A percentile compares a stretch with the other conserved stretches of the same genome.
phyloP scores from a whole-genome alignment of 1,140 invertebrate species.

The Euura lappo region DNA sequence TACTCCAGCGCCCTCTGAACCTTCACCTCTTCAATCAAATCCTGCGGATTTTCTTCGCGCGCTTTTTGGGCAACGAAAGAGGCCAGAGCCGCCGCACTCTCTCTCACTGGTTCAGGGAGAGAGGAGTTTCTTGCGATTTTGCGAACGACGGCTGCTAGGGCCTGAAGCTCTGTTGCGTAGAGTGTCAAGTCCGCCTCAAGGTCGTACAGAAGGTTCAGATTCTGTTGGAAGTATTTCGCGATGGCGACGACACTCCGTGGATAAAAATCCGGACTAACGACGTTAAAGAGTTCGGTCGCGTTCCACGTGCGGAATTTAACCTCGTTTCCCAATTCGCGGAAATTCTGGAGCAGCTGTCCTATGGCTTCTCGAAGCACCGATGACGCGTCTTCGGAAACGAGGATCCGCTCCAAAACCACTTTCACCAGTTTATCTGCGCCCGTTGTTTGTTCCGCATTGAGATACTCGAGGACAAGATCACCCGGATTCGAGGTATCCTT shows the following conservation, averaged over 20 bases:
- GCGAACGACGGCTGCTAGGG: not conserved
- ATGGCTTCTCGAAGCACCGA: constrained; percentile 17
- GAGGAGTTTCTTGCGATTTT: not conserved
- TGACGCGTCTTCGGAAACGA: constrained; percentile 12
- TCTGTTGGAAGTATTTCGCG: constrained; percentile 11
- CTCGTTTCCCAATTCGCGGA: not conserved
- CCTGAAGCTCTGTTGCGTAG: too few relatives aligned
- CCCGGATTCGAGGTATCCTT: constrained; percentile 11
- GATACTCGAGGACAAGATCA: constrained; percentile 14
- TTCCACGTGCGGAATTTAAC: not conserved
- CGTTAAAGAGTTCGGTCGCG: not conserved
- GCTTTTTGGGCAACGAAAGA: constrained; percentile 21
- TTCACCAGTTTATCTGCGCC: constrained; percentile 10
- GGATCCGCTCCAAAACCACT: constrained; percentile 19
- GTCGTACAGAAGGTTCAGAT: constrained; percentile 7
- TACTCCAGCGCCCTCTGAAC: constrained; percentile 2
- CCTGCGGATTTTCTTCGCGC: not conserved
- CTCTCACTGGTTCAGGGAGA: not conserved
- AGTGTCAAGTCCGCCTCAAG: constrained; percentile 18
- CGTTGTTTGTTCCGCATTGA: not conserved
- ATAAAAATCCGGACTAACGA: constrained; percentile 14
- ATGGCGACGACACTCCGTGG: not conserved
- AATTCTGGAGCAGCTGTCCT: constrained; percentile 19
- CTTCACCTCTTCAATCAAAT: constrained; percentile 1
- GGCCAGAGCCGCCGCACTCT: not conserved